Evolutionary conservation across 2,888 invertebrate genomes (phyloP).

Genomic region (Pogonocherus hispidulus): DNA sequence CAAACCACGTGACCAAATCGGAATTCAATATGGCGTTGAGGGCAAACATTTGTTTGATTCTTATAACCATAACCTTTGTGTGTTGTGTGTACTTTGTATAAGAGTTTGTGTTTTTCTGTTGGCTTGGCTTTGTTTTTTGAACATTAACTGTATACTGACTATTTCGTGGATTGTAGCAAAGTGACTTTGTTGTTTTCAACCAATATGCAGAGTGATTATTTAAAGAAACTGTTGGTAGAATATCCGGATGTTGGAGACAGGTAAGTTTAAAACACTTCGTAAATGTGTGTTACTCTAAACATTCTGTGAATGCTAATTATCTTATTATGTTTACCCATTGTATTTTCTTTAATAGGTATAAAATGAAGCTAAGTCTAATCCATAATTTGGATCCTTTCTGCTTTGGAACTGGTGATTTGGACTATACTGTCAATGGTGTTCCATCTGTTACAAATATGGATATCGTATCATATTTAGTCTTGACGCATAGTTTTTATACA

Average conservation of each 20-base stretch:
- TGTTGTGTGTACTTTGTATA: neutral
- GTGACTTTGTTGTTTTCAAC: neutral
- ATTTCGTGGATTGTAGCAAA: neutral
- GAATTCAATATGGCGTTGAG: neutral
- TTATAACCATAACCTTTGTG: neutral
- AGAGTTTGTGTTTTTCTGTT: neutral
- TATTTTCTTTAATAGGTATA: constrained; percentile 2
- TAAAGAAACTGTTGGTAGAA: constrained; percentile 4
- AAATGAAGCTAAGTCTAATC: neutral
- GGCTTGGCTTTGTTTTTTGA: neutral
- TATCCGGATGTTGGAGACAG: constrained; percentile 1
- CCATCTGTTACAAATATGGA: constrained; percentile 7
- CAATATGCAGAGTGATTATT: constrained; percentile 11
- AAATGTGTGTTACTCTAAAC: neutral
- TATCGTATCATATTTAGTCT: constrained; percentile 2
- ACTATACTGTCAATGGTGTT: neutral
- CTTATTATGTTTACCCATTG: constrained; percentile 2
- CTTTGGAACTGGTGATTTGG: neutral
- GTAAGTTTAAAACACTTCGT: constrained; percentile 1
- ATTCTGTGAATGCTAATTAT: constrained; percentile 1
- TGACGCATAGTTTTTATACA: constrained; percentile 2
- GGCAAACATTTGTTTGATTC: constrained; percentile 1
- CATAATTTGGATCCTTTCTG: constrained; percentile 4
- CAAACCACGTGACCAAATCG: constrained; percentile 2
- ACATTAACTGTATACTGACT: neutral